Conservation (phyloP, 2,113 vertebrate species). For the Corvus cornix region DNA sequence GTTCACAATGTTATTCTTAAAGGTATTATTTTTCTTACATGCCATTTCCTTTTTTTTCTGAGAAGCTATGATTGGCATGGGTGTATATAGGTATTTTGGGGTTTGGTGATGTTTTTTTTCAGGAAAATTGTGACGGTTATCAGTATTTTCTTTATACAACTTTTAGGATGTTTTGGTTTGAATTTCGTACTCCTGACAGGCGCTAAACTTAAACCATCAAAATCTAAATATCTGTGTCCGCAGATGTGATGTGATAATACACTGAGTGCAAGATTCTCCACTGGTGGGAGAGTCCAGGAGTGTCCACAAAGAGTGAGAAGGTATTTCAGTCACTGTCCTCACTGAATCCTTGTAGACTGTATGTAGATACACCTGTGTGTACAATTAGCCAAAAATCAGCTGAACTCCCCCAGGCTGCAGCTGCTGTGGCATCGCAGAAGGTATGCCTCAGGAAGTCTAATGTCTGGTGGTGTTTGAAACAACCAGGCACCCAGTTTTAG, state of each 20-base stretch:
- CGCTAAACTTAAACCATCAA: background rate
- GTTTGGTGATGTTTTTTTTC: background rate
- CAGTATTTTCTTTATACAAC: constrained; percentile 45
- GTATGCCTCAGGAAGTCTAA: background rate
- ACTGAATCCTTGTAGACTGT: background rate
- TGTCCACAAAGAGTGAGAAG: background rate
- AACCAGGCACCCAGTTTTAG: background rate
- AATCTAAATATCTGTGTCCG: background rate
- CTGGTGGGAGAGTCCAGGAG: background rate
- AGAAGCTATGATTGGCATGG: background rate
- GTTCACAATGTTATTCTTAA: background rate
- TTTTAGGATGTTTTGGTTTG: background rate
- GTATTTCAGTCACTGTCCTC: background rate
- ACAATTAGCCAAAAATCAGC: background rate
- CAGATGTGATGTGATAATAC: too few relatives aligned
- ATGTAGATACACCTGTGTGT: background rate
- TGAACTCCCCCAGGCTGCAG: background rate
- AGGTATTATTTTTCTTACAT: constrained; percentile 5
- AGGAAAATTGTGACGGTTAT: background rate
- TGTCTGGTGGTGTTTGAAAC: background rate
- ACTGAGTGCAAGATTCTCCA: background rate
- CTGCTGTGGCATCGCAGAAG: background rate
- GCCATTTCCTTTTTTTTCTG: background rate
- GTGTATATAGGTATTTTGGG: constrained; percentile 10
- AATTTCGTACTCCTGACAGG: background rate